Base-by-base conservation (phyloP, 1,140 invertebrate genomes). In the Zaprionus gabonicus region DNA sequence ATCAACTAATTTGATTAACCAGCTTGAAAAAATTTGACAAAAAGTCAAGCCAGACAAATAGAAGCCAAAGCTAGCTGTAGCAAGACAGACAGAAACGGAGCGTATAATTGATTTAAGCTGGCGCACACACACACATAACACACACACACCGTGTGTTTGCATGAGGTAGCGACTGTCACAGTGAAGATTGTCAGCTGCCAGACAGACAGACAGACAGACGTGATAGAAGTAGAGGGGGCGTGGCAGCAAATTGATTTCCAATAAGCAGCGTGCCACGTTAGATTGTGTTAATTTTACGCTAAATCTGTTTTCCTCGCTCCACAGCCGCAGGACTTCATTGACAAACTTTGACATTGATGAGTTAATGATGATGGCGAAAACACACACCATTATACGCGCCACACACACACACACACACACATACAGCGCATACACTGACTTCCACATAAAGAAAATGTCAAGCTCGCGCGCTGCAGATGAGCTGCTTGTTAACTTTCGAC, bases 261-360 rank as follows among this genome's bases (percentile, higher is more conserved):
- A 82, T 81, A 81, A 81, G 78, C 74, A 66, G 66, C 65, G 44
- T 66, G 71, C 71, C 60, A 84, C 71, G 69, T 76, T 84, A 84
- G 74, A 90, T 84, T 84, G 85, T 88, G 85, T 88, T 88, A 88
- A 88, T 88, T 88, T 88, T 84, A 88, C 84, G 84, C 84, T 84
- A 90, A 88, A 90, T 90, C 84, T 88, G 84, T 73, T 87, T 83
- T 83, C 20, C 46, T 23, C 10, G 10, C 23, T 75, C 80, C 70
- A 60, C 67, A 64, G 78, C 63, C 62, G 46, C 74, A 65, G 72
- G 59, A 75, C 73, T 76, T 77, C 84, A 83, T 88, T 88, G 86
- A 91, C 82, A 78, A 90, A 85, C 85, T 90, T 82, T 90, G 85
- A 88, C 85, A 90, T 85, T 88, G 85, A 88, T 90, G 81, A 90